Evolutionary conservation across 2,113 vertebrate genomes (phyloP), one percentile per base, ranked within the genome.

Genomic region (Meleagris gallopavo): DNA sequence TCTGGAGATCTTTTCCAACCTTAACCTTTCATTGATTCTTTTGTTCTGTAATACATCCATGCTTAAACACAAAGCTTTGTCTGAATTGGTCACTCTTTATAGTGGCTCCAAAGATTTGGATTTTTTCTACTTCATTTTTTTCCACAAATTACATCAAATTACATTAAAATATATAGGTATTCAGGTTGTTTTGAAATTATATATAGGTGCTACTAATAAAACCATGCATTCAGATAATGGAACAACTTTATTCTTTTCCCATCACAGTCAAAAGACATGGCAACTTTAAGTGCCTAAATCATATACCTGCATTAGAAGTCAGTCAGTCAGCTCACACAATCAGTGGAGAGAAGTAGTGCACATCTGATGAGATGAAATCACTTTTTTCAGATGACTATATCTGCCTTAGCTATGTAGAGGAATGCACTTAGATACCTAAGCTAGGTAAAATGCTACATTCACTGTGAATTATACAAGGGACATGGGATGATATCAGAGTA

Each of bases 71-170:
- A 34, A 25, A 89, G 5, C 9, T 78, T 67, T 10, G 12, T 81
- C 18, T 36, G 36, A 64, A 80, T 13, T 2, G 40, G 45, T 94
- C 62, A 10, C 5, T 36, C 12, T 27, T 3, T 12, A 67, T 9
- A 48, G 5, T 32, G 8, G 0, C 5, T 69, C 2, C 32, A 79
- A 83, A 70, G 11, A n/a, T 9, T 52, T 14, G n/a, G 61, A 38
- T 54, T 5, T 41, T 38, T 36, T 12, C 57, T 43, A 71, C 60
- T 72, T 65, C 5, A 18, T 46, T 60, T 2, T 2, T 5, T 2
- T 8, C 1, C 6, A 3, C 13, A 50, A 43, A n/a, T 62, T 22
- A 14, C 11, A 50, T 62, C 16, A 54, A 41, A 0, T 2, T 13
- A 6, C 66, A 16, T 41, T 55, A 9, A 34, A 71, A 83, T 25